Percentiles rank a stretch among this genome's conserved stretches.
These are phyloP conservation scores for Nysson spinosus DNA, from an alignment of 2,888 invertebrate genomes.

Conservation along the genomic window DNA sequence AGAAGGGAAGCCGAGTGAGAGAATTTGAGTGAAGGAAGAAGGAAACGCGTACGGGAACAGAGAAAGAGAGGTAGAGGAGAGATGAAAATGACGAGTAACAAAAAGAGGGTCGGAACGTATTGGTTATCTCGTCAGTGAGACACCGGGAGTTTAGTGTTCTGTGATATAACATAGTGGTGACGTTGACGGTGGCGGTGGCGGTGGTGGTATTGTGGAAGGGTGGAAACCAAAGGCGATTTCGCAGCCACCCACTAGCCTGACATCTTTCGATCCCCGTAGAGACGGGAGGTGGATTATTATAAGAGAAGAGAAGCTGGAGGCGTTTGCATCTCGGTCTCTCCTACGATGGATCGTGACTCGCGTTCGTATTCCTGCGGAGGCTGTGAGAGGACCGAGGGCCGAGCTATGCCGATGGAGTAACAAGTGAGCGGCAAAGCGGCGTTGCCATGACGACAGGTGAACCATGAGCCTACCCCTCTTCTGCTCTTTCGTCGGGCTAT, in stretches of 20 bases:
- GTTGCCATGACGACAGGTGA: constrained; percentile 77
- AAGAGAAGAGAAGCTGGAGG: constrained; percentile 43
- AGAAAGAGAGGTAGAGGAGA: constrained; percentile 23
- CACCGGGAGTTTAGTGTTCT: constrained; percentile 40
- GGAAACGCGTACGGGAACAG: constrained; percentile 1
- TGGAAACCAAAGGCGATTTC: constrained; percentile 28
- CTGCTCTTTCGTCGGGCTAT: constrained; percentile 1
- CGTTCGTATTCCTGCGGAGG: constrained; percentile 68
- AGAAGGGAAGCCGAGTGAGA: neutral
- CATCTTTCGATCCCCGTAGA: constrained; percentile 17
- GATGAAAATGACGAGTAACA: constrained; percentile 32
- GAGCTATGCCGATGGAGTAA: constrained; percentile 75
- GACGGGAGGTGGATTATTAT: constrained; percentile 31
- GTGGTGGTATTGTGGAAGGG: no score
- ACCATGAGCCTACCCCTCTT: constrained; percentile 64
- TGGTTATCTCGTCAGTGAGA: constrained; percentile 22
- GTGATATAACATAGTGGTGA: constrained; percentile 47
- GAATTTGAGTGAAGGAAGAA: neutral
- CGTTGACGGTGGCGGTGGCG: constrained; percentile 1
- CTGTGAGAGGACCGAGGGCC: constrained; percentile 69
- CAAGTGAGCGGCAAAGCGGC: constrained; percentile 77
- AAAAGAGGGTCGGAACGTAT: constrained; percentile 39
- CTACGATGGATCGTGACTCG: constrained; percentile 68
- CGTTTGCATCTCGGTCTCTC: constrained; percentile 50
- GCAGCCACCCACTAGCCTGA: constrained; percentile 12